These are phyloP conservation scores for mouse (Mus musculus) DNA, from an alignment of 2,113 vertebrate species.

Conservation along the genomic window DNA sequence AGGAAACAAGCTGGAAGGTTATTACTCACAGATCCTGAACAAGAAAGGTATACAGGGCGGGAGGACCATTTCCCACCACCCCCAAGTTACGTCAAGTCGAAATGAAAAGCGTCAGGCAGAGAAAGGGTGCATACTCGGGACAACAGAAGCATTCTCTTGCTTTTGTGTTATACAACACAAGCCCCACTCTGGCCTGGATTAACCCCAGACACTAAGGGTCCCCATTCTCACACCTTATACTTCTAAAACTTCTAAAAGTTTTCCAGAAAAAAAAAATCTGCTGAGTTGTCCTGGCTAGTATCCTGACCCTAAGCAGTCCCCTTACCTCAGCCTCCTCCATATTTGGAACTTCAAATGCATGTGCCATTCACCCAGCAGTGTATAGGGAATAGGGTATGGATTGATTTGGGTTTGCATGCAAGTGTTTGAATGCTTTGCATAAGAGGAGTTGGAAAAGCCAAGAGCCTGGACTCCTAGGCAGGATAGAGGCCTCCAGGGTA, in stretches of 20 bases:
- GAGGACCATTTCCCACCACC: not conserved
- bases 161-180: not conserved
- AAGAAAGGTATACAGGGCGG: not conserved
- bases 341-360: not conserved
- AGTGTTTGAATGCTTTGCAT: no score
- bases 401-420: not conserved
- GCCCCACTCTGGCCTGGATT: no score
- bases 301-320: not conserved
- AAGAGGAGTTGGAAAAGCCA: not conserved
- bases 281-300: not conserved
- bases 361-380: not conserved
- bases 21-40: not conserved
- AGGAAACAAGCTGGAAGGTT: not conserved
- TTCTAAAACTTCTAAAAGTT: no score
- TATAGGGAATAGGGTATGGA: no score
- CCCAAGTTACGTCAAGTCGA: not conserved
- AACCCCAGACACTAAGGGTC: no score
- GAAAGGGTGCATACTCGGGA: rapidly evolving
- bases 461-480: not conserved
- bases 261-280: no score
- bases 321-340: not conserved
- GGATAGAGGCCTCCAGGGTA: not conserved
- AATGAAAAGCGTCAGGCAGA: not conserved
- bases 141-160: not conserved
- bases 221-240: no score